Conservation (phyloP, 2,113 vertebrate species). For the Lethenteron camtschaticum region DNA sequence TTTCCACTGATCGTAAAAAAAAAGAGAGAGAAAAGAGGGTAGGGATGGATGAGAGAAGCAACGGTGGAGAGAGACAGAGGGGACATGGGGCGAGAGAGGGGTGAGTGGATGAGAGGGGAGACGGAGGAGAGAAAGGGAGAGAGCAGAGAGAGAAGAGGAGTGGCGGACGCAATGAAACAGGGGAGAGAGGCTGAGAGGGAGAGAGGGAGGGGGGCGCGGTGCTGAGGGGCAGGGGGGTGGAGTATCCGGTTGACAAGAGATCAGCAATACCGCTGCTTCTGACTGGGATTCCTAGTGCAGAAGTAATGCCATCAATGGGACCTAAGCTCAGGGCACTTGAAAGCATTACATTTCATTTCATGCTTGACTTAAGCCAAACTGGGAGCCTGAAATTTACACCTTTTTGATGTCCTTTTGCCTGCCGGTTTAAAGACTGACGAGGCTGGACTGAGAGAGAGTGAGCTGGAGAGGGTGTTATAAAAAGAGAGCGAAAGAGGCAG, state of each 20-base stretch:
- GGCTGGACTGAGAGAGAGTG: neutral
- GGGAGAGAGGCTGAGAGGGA: too few relatives aligned
- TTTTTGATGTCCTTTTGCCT: constrained; percentile 99
- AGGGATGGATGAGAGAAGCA: neutral
- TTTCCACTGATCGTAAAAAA: too few relatives aligned
- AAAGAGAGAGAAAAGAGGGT: too few relatives aligned
- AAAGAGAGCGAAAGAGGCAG: neutral
- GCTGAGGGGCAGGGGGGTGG: too few relatives aligned
- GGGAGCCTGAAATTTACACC: constrained; percentile 99
- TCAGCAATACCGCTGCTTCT: too few relatives aligned
- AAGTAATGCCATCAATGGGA: constrained; percentile 98
- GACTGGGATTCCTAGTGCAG: constrained; percentile 85
- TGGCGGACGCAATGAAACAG: too few relatives aligned
- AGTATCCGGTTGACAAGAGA: too few relatives aligned
- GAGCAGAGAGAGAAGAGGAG: neutral
- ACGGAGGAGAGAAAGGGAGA: neutral
- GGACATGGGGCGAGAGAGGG: neutral
- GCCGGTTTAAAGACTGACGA: constrained; percentile 45
- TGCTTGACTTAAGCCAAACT: constrained; percentile 99
- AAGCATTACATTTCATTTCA: constrained; percentile 99
- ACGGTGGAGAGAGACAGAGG: neutral
- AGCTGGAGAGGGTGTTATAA: neutral
- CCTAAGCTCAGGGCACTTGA: constrained; percentile 97
- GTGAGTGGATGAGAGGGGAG: constrained; percentile 1
- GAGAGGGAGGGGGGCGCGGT: too few relatives aligned